Evolutionary conservation across 2,797 vertebrate species (phyloP).

Genomic region (Manis javanica): DNA sequence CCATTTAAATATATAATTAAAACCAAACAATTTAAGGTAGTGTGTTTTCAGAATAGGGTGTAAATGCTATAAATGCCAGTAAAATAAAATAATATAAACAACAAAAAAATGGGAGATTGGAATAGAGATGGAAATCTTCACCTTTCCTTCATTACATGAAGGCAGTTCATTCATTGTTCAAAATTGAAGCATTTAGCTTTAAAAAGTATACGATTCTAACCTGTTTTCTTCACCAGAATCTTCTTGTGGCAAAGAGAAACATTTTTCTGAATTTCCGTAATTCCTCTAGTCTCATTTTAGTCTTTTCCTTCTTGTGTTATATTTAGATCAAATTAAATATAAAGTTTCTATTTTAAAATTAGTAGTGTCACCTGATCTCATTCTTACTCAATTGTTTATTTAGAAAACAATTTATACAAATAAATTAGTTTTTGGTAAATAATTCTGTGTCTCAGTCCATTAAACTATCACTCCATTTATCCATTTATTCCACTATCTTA

Average conservation of each 20-base stretch:
- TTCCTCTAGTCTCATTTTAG: neutral
- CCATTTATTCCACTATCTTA: neutral
- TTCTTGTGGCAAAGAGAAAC: neutral
- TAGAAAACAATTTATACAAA: too few species aligned
- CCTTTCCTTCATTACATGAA: neutral
- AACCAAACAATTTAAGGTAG: neutral
- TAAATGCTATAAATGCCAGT: neutral
- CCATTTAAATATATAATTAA: neutral
- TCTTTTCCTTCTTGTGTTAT: neutral
- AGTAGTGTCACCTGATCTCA: neutral
- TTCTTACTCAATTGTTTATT: neutral
- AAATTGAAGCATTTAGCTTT: neutral
- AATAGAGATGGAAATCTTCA: neutral
- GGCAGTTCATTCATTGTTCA: neutral
- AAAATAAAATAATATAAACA: constrained; percentile 2
- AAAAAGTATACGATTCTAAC: neutral
- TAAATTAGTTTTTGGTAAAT: too few species aligned
- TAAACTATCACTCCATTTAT: neutral
- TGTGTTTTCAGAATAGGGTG: neutral
- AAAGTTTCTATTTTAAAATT: neutral
- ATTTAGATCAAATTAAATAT: neutral
- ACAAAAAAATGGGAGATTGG: neutral
- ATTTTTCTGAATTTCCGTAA: neutral
- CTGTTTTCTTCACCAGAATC: neutral
- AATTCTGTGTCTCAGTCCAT: neutral